Percentiles rank a stretch among this genome's conserved stretches.
Conservation (phyloP, 2,797 vertebrate species). For the Enteromius mattozi region DNA sequence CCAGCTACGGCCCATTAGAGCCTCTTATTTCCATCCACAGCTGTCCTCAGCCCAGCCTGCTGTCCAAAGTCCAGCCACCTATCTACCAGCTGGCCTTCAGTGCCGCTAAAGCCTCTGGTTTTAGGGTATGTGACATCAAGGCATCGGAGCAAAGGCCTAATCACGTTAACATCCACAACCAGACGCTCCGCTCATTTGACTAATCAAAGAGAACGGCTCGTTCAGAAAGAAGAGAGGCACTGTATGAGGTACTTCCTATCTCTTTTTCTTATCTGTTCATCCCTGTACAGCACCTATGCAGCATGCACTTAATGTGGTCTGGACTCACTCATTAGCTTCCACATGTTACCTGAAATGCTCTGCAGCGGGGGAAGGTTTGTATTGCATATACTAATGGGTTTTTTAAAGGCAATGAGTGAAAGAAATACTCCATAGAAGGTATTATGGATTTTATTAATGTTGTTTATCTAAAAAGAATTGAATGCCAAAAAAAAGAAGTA, state of each 20-base stretch:
- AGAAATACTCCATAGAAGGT: background rate
- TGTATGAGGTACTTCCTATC: conserved; percentile 56
- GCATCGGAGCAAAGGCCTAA: conserved; percentile 81
- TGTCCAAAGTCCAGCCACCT: conserved; percentile 77
- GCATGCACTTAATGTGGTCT: conserved; percentile 44
- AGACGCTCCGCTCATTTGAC: conserved; percentile 62
- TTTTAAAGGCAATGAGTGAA: background rate
- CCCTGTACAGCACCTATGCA: conserved; percentile 48
- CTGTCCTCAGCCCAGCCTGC: conserved; percentile 72
- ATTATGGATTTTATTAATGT: background rate
- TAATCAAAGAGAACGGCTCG: conserved; percentile 73
- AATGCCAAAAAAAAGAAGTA: background rate
- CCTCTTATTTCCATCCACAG: conserved; percentile 69
- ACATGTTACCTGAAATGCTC: conserved; percentile 29
- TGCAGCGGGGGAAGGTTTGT: conserved; percentile 21
- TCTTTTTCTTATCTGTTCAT: conserved; percentile 57
- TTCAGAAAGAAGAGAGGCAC: conserved; percentile 47
- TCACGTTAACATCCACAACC: conserved; percentile 71
- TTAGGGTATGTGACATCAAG: conserved; percentile 83
- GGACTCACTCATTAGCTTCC: conserved; percentile 46
- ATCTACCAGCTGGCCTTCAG: conserved; percentile 82
- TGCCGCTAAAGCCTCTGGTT: conserved; percentile 77
- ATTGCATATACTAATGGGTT: background rate
- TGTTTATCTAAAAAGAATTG: background rate
- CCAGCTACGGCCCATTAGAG: conserved; percentile 23